Conservation (phyloP, 2,888 invertebrate genomes). For the Napeogenes inachia region DNA sequence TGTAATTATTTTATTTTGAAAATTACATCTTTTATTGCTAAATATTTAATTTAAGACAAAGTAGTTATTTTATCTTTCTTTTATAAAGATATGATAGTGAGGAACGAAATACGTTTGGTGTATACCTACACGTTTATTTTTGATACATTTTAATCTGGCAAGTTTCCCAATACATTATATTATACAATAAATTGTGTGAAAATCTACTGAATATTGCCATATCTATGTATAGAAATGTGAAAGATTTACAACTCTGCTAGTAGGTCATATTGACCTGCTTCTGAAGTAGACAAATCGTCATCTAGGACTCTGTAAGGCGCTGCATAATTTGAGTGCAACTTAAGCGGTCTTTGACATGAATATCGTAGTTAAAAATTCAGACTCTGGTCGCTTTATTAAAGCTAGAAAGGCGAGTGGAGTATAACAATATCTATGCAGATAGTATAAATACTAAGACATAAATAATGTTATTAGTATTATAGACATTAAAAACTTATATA, state of each 20-base stretch:
- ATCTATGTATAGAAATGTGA: neutral
- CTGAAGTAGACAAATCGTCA: slow-evolving; percentile 10
- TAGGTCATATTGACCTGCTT: slow-evolving; percentile 11
- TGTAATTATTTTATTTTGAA: no score
- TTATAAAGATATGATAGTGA: no score
- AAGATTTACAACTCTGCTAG: neutral
- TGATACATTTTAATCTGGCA: slow-evolving; percentile 10
- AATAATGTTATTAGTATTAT: no score
- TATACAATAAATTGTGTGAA: neutral
- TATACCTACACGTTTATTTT: neutral
- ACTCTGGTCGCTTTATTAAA: slow-evolving; percentile 5
- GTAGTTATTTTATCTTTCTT: no score
- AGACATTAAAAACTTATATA: no score
- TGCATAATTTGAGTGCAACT: slow-evolving; percentile 18
- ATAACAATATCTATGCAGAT: no score
- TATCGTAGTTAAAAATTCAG: slow-evolving; percentile 53
- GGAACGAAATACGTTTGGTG: no score
- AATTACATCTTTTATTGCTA: no score
- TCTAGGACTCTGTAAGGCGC: slow-evolving; percentile 7
- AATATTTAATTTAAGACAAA: no score
- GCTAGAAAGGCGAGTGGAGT: slow-evolving; percentile 36
- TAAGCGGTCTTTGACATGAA: slow-evolving; percentile 15
- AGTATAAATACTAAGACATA: no score
- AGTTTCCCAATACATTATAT: slow-evolving; percentile 5
- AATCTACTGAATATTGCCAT: neutral